Evolutionary conservation across 2,113 vertebrate species (phyloP), one percentile per base, ranked within the genome.

Genomic region (Charadrius vociferus): DNA sequence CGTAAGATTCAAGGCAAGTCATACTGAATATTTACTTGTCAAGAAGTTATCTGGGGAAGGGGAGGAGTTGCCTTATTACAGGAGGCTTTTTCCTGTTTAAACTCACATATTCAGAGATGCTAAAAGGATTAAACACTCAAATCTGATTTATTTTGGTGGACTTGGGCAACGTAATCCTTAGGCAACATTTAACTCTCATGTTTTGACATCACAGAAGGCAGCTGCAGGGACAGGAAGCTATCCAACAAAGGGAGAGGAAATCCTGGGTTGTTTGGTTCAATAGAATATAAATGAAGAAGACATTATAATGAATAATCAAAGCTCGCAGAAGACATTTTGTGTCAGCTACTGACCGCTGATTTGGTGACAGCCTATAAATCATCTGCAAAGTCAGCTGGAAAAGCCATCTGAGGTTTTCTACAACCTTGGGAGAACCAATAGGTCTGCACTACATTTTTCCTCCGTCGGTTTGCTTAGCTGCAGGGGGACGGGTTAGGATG

Each of bases 221-320:
- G 94, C 91, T 97, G 94, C 95, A 87, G 56, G 56, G 50, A 72
- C 80, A 95, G 96, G 96, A 96, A 97, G 53, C 93, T 73, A 39
- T 56, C 58, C 65, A 95, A 92, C 91, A 96, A 97, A 95, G 66
- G 45, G 53, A 94, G 65, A 92, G 93, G 96, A 97, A 95, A 96
- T 97, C 88, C 95, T 92, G 82, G 43, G 65, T 61, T 96, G 52
- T 90, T 96, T 21, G 80, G 56, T 92, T 96, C 93, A 87, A 67
- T 55, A 75, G 96, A 97, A 96, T 95, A 82, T 71, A 95, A 95
- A 95, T 93, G 95, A 97, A 97, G 94, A 95, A 24, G 61, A 95
- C 58, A 65, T 95, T 93, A 55, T 41, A 86, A 83, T 95, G 91
- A 94, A 84, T 72, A 95, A 68, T 94, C 91, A 78, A 89, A 85